These are phyloP conservation scores for Pegoplata infirma DNA, from an alignment of 2,888 invertebrate species.

Conservation along the genomic window DNA sequence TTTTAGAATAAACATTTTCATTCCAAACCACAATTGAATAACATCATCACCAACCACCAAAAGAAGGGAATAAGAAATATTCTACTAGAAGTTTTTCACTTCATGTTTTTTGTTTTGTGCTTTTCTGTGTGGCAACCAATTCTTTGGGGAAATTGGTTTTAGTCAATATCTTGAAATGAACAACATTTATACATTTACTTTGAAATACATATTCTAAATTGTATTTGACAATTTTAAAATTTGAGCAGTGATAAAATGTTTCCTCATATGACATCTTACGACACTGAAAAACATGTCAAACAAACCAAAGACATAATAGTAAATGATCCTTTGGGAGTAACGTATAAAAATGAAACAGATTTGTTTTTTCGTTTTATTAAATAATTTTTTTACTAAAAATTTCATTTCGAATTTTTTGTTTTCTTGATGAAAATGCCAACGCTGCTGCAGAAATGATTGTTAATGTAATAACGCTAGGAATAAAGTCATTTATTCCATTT, in stretches of 20 bases:
- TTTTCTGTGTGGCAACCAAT: too few relatives aligned
- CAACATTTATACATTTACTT: conserved; percentile 11
- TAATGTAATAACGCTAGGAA: too few relatives aligned
- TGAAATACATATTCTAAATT: background rate
- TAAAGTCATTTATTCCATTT: too few relatives aligned
- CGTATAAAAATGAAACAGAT: conserved; percentile 27
- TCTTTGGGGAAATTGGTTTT: conserved; percentile 55
- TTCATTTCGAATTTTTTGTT: too few relatives aligned
- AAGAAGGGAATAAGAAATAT: conserved; percentile 18
- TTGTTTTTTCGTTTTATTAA: conserved; percentile 2
- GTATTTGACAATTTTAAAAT: conserved; percentile 36
- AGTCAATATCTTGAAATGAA: conserved; percentile 30
- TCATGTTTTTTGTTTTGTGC: too few relatives aligned
- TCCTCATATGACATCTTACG: conserved; percentile 20
- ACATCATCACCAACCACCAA: conserved; percentile 15
- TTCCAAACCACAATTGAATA: conserved; percentile 49
- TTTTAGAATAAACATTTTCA: conserved; percentile 30
- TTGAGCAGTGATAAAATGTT: conserved; percentile 34
- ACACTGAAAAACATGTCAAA: conserved; percentile 5
- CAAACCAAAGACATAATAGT: conserved; percentile 31
- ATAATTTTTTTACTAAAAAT: too few relatives aligned
- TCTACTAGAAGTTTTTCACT: background rate
- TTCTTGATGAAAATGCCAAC: too few relatives aligned
- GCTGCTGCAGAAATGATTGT: too few relatives aligned
- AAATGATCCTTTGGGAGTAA: conserved; percentile 50